Evolutionary conservation across 2,888 invertebrate species (phyloP).

Genomic region (Ophion slaviceki): DNA sequence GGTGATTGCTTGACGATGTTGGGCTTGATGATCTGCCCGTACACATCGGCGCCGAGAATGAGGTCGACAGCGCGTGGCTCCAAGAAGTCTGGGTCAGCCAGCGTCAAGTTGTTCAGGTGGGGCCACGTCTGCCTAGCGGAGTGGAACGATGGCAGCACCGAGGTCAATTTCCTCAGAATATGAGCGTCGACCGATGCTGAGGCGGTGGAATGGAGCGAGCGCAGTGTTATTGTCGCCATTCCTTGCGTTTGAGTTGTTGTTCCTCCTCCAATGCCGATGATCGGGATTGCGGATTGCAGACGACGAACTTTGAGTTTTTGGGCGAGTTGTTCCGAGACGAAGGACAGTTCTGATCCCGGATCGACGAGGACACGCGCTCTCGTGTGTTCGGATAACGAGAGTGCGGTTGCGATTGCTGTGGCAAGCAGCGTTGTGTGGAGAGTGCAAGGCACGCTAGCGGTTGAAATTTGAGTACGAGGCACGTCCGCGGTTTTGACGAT

Average conservation of each 20-base stretch:
- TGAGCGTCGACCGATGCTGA: constrained; percentile 31
- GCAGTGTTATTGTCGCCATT: constrained; percentile 16
- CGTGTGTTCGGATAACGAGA: background rate
- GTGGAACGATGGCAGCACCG: constrained; percentile 48
- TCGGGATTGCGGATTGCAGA: background rate
- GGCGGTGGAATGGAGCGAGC: background rate
- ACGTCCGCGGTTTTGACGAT: background rate
- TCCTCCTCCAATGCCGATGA: constrained; percentile 50
- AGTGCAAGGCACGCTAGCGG: constrained; percentile 1
- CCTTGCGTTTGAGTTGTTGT: constrained; percentile 36
- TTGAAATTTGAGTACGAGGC: background rate
- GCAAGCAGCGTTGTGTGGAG: constrained; percentile 22
- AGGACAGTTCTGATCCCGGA: constrained; percentile 55
- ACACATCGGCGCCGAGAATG: constrained; percentile 63
- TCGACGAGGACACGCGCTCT: constrained; percentile 52
- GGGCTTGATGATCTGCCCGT: constrained; percentile 59
- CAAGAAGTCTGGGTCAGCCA: constrained; percentile 63
- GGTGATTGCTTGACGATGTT: constrained; percentile 52
- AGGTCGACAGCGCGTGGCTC: constrained; percentile 59
- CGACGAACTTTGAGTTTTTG: constrained; percentile 18
- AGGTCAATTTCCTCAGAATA: constrained; percentile 35
- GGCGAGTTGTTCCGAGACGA: constrained; percentile 39
- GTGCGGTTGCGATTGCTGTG: constrained; percentile 8
- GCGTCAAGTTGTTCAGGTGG: constrained; percentile 50
- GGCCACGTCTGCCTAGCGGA: constrained; percentile 33